Conservation (phyloP, 2,888 invertebrate genomes). For the Merodon equestris region DNA sequence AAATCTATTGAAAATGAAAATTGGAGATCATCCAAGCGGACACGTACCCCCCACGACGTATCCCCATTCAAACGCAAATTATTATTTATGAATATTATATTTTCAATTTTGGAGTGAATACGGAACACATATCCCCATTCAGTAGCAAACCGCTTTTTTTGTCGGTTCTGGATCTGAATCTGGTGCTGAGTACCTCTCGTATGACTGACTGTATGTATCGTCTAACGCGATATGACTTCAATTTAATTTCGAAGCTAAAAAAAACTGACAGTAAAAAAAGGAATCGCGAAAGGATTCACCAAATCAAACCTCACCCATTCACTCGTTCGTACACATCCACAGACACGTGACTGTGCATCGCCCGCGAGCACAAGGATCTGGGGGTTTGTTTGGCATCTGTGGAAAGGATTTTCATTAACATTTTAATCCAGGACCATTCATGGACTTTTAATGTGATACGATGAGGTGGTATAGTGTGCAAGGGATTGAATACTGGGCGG, state of each 20-base stretch:
- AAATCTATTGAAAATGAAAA: slow-evolving; percentile 63
- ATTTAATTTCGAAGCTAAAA: slow-evolving; percentile 51
- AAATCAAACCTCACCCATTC: slow-evolving; percentile 40
- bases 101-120: slow-evolving; percentile 63
- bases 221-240: slow-evolving; percentile 48
- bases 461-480: slow-evolving; percentile 23
- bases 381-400: slow-evolving; percentile 52
- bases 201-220: slow-evolving; percentile 15
- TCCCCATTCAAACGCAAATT: slow-evolving; percentile 31
- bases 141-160: slow-evolving; percentile 2
- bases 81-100: slow-evolving; percentile 69
- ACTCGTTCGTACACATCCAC: slow-evolving; percentile 2
- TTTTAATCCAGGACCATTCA: slow-evolving; percentile 65
- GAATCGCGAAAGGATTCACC: slow-evolving; percentile 53
- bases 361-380: slow-evolving; percentile 6
- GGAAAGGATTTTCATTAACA: slow-evolving; percentile 67
- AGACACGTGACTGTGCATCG: neutral
- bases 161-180: neutral
- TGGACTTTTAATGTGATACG: slow-evolving; percentile 61
- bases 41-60: slow-evolving; percentile 33
- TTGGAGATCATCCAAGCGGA: slow-evolving; percentile 54
- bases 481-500: too few species aligned
- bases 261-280: slow-evolving; percentile 29
- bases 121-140: slow-evolving; percentile 35
- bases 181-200: slow-evolving; percentile 13